Conservation (phyloP, 1,140 invertebrate species). For the Helicorthomorpha holstii region DNA sequence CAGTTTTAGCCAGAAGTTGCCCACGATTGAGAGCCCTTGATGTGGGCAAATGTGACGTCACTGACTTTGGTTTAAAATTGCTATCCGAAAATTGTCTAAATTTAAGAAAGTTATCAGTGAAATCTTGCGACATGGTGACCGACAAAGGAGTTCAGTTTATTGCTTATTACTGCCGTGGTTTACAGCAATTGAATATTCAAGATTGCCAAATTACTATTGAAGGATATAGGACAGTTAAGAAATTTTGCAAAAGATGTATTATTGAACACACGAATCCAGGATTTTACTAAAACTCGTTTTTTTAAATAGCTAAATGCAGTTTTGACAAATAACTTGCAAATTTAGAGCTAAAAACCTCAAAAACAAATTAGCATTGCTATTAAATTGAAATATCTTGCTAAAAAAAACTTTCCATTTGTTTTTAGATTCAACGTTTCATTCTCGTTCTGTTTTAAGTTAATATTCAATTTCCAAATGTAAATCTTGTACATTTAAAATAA, state of each 20-base stretch:
- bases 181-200: conserved; percentile 79
- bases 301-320: too few species aligned
- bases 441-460: too few species aligned
- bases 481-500: too few species aligned
- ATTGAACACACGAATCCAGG: conserved; percentile 89
- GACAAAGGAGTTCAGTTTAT: conserved; percentile 70
- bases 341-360: too few species aligned
- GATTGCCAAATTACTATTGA: conserved; percentile 72
- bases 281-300: conserved; percentile 41
- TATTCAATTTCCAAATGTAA: too few species aligned
- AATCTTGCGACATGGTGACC: conserved; percentile 74
- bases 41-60: conserved; percentile 82
- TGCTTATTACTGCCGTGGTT: conserved; percentile 58
- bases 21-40: conserved; percentile 66
- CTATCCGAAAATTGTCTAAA: conserved; percentile 76
- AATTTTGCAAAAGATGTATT: conserved; percentile 73
- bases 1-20: conserved; percentile 62
- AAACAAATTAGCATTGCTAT: too few species aligned
- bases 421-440: too few species aligned
- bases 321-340: too few species aligned
- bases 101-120: conserved; percentile 69
- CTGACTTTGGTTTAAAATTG: conserved; percentile 63
- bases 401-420: too few species aligned
- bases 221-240: conserved; percentile 75
- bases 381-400: too few species aligned